A percentile compares a stretch with the other conserved stretches of the same genome.
phyloP scores from a whole-genome alignment of 2,113 vertebrate genomes.

The Myrmophylax atrothorax region DNA sequence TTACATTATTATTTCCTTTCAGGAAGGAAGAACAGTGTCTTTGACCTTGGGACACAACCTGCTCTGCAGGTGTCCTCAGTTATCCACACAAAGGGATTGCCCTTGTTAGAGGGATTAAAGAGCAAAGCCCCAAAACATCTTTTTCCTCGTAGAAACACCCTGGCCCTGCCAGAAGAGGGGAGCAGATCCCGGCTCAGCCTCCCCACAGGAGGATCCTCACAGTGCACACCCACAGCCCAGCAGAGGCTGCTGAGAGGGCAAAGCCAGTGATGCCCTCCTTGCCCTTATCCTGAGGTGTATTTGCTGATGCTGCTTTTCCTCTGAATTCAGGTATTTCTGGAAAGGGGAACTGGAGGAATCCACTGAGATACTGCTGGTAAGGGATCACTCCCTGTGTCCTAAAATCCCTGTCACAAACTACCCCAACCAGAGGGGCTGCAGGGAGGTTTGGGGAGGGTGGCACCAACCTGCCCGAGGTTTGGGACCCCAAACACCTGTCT shows the following conservation, averaged over 20 bases:
- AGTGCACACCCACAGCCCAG: background rate
- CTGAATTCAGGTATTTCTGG: constrained; percentile 84
- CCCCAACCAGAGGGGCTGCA: background rate
- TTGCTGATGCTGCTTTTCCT: background rate
- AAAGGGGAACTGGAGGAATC: constrained; percentile 86
- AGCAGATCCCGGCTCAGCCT: background rate
- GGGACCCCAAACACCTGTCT: background rate
- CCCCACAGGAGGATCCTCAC: background rate
- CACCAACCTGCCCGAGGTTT: background rate
- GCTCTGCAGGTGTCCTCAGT: background rate
- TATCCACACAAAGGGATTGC: background rate
- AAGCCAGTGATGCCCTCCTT: accelerated
- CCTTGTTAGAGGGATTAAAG: background rate
- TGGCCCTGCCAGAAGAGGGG: background rate
- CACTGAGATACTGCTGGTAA: constrained; percentile 85
- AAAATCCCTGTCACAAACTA: accelerated
- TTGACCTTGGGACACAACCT: background rate
- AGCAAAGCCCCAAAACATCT: background rate
- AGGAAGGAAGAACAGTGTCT: background rate
- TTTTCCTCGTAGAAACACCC: background rate
- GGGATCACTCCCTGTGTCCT: background rate
- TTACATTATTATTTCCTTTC: background rate
- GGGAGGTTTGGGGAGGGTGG: background rate
- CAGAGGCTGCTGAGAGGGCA: background rate
- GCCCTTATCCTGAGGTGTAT: accelerated